A percentile compares a stretch with the other conserved stretches of the same genome.
phyloP scores from a whole-genome alignment of 2,888 invertebrate species.

The Abrostola tripartita region DNA sequence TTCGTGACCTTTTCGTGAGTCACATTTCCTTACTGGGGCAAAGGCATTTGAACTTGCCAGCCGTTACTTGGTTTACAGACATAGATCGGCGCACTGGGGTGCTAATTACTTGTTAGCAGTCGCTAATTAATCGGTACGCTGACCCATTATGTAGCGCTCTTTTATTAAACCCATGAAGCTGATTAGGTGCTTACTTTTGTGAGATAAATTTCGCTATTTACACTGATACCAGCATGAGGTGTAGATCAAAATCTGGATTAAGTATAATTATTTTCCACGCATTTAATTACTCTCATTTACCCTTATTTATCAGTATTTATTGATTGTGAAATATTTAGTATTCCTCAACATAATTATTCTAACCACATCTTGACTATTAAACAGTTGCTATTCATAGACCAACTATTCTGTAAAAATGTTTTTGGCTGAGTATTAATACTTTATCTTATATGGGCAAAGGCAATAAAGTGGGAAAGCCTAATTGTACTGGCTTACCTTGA shows the following conservation, averaged over 20 bases:
- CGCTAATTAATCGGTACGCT: conserved; percentile 62
- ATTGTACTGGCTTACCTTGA: conserved; percentile 32
- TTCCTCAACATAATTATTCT: no score
- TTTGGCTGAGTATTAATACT: background rate
- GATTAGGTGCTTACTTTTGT: background rate
- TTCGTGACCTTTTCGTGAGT: conserved; percentile 80
- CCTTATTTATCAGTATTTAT: no score
- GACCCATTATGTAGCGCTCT: conserved; percentile 46
- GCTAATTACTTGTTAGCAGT: conserved; percentile 68
- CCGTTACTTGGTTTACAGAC: conserved; percentile 49
- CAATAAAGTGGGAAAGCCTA: conserved; percentile 14
- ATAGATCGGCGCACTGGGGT: conserved; percentile 31
- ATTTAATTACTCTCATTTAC: no score
- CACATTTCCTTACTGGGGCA: conserved; percentile 75
- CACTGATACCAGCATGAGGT: background rate
- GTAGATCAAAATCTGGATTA: no score
- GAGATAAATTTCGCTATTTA: background rate
- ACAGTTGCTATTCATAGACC: no score
- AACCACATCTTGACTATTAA: no score
- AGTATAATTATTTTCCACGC: no score
- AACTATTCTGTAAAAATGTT: no score
- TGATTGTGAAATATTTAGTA: no score
- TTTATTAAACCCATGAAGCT: conserved; percentile 26
- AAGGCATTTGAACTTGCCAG: conserved; percentile 75
- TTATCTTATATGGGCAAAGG: conserved; percentile 10